Percentiles rank a stretch among this genome's conserved stretches.
Conservation (phyloP, 2,888 invertebrate genomes). For the Hirtodrosophila duncani region DNA sequence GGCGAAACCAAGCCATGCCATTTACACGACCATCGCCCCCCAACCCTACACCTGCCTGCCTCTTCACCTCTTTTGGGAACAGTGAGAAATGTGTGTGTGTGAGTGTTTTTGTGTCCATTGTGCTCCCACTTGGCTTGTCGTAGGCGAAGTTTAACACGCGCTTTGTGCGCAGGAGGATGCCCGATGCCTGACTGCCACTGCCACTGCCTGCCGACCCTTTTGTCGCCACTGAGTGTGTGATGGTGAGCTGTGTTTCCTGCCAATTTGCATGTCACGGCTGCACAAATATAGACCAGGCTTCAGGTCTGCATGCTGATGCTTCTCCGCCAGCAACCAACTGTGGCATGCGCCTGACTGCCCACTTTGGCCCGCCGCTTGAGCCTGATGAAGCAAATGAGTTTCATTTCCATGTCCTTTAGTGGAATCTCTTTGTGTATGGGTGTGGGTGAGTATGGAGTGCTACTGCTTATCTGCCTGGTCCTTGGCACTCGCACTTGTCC, state of each 20-base stretch:
- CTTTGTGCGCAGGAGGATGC: neutral
- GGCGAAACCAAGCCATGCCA: constrained; percentile 17
- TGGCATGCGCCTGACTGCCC: constrained; percentile 20
- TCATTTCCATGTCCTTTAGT: constrained; percentile 58
- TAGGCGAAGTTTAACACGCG: constrained; percentile 46
- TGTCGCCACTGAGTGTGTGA: constrained; percentile 1
- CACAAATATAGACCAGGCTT: constrained; percentile 37
- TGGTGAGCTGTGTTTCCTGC: constrained; percentile 34
- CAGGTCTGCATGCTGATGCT: too few relatives aligned
- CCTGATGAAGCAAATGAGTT: constrained; percentile 62
- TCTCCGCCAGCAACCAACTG: constrained; percentile 55
- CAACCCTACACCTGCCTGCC: constrained; percentile 1
- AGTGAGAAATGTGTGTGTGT: constrained; percentile 39
- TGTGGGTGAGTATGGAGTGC: constrained; percentile 10
- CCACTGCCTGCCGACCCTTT: too few relatives aligned
- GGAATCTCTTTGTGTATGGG: neutral
- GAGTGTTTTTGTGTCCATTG: constrained; percentile 28
- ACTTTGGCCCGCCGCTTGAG: constrained; percentile 15
- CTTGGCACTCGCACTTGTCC: constrained; percentile 38
- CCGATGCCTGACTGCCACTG: constrained; percentile 1
- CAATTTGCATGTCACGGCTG: constrained; percentile 67
- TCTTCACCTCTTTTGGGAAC: constrained; percentile 16
- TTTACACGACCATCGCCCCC: neutral
- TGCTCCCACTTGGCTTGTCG: constrained; percentile 43
- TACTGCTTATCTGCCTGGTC: constrained; percentile 36